Evolutionary conservation across 2,113 vertebrate species (phyloP).

Genomic region (Ptilorrhoa leucosticta): DNA sequence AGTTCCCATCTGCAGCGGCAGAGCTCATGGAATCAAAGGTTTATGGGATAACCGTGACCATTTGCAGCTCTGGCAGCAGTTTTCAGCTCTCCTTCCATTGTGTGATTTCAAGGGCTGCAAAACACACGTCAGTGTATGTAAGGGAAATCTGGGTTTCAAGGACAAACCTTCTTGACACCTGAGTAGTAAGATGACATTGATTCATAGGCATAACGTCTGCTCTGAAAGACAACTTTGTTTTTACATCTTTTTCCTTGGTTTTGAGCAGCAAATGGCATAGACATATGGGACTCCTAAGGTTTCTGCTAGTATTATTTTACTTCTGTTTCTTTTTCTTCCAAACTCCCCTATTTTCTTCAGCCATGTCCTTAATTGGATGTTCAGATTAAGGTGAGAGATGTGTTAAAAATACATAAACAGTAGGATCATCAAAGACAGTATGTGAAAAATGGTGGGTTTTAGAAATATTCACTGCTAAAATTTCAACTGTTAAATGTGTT

Average conservation of each 20-base stretch:
- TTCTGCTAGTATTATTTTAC: background rate
- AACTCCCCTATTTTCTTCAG: background rate
- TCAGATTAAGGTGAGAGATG: background rate
- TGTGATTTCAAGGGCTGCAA: conserved; percentile 20
- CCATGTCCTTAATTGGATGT: background rate
- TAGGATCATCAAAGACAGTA: background rate
- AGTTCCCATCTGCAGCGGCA: background rate
- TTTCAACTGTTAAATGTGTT: conserved; percentile 1
- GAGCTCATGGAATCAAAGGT: background rate
- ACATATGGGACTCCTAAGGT: background rate
- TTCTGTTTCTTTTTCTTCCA: background rate
- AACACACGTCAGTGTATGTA: background rate
- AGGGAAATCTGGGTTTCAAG: conserved; percentile 30
- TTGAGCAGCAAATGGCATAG: conserved; percentile 18
- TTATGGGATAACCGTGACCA: background rate
- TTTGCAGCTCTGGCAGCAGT: background rate
- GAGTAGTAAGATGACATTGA: conserved; percentile 5
- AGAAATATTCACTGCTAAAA: conserved; percentile 11
- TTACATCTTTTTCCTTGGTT: background rate
- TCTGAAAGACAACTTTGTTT: background rate
- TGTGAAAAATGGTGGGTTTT: background rate
- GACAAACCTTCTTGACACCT: background rate
- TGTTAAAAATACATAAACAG: background rate
- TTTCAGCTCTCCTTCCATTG: background rate
- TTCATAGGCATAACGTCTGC: conserved; percentile 6